Base-by-base conservation (phyloP, 1,140 invertebrate species). In the Bombus confusus region DNA sequence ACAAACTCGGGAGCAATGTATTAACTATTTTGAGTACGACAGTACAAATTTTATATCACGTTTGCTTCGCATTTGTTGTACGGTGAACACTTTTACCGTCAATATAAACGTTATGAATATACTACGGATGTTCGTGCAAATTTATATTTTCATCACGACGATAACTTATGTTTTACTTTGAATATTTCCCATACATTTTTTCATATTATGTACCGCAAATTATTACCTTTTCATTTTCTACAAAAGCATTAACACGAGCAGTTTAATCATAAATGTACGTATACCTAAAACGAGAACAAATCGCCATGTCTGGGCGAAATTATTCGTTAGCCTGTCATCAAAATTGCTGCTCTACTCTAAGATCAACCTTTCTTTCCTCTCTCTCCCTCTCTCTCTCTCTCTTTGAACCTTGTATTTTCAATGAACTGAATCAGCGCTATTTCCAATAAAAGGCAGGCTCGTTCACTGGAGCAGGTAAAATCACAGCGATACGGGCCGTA, bases 391-490 rank as follows among this genome's bases (percentile, higher is more conserved):
- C 39, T 41, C 25, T 6, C 1, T 15, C 1, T 12, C 3, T 4
- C 28, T 18, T 9, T n/a, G 12, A 28, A 43, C 15, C 18, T 66
- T 68, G 13, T 75, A 59, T 31, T 13, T 59, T 5, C 52, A 59
- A 37, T 76, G 59, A 76, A 62, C 75, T 28, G 37, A 77, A 77
- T 77, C 57, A 77, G 28, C 15, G 62, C 66, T 66, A 64, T 66
- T 78, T 25, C n/a, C 64, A 47, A 68, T 68, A 79, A 79, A 68
- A 59, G 43, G 28, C 13, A 39, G 34, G 3, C 34, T n/a, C 47
- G 34, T 72, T 18, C 34, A 8, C 31, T 25, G 52, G 31, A 2
- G 41, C n/a, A 15, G 72, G 43, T 76, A 47, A 68, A 78, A 64
- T 66, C 80, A 39, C 52, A n/a, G 59, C 43, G 43, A 84, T 69